Conservation (phyloP, 2,888 invertebrate species). For the Litoditis marina region DNA sequence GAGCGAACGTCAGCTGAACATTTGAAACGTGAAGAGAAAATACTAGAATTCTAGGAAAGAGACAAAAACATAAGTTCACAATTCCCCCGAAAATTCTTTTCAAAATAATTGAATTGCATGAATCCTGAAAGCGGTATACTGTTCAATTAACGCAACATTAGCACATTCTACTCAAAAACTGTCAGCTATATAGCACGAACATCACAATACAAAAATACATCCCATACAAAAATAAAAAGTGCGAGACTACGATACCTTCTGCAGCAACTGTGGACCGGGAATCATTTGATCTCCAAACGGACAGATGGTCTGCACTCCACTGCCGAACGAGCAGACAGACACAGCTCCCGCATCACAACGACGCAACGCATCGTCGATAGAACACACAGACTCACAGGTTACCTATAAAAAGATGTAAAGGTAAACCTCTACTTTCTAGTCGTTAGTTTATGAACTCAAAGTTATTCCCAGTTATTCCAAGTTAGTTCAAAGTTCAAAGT, state of each 20-base stretch:
- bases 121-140: no score
- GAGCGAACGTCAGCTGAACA: conserved; percentile 71
- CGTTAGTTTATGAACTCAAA: background rate
- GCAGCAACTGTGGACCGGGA: conserved; percentile 70
- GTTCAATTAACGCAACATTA: no score
- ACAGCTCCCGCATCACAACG: conserved; percentile 76
- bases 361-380: conserved; percentile 82
- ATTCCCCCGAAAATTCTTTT: no score
- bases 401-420: conserved; percentile 65
- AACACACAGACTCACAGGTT: conserved; percentile 88
- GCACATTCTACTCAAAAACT: no score
- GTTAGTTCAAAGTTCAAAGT: background rate
- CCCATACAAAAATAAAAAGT: no score
- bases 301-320: conserved; percentile 79
- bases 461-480: background rate
- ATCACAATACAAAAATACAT: no score
- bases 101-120: no score
- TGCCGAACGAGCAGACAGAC: conserved; percentile 86
- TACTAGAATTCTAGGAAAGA: no score
- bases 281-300: conserved; percentile 81
- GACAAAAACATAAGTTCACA: no score
- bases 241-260: no score
- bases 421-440: background rate
- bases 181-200: no score
- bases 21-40: no score